Base-by-base conservation (phyloP, 1,140 invertebrate species). In the Drosophila busckii region DNA sequence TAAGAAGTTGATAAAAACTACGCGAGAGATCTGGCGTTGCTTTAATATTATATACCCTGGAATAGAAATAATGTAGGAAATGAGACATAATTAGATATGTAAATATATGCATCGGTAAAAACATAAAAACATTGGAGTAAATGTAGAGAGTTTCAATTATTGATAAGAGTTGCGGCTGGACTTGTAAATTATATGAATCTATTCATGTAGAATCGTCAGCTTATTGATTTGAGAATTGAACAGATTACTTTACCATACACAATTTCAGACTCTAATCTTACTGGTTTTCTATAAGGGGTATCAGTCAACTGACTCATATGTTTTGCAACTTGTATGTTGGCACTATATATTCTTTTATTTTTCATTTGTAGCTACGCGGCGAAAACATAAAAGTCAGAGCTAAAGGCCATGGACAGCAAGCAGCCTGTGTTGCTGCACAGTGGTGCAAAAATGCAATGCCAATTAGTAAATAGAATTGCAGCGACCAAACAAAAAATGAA, bases 331-430 rank as follows among this genome's bases (percentile, higher is more conserved):
- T 44, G 34, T 37, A 20, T 50, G 34, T 49, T 22, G 42, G 29
- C n/a, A n/a, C n/a, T 61, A 29, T 76, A 23, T 67, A 37, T 59
- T 25, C 55, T 37, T 50, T 66, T 23, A 10, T 55, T 55, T 61
- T 55, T 50, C 55, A 61, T 66, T 68, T 68, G 50, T 73, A 61
- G 68, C 52, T 58, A 32, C 59, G 70, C 66, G 70, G 49, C 48
- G 61, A 76, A 76, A 76, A 76, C 70, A 76, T 76, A 76, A 76
- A 76, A 76, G 70, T 70, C 71, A 76, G 63, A 70, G 58, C 55
- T 70, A 76, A 76, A 70, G 70, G 70, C 71, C 71, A 66, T 34
- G 68, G 71, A 76, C 66, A 78, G 70, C 61, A 31, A 70, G 44
- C 70, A 76, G 70, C 55, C 41, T 32, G 31, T 46, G 65, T 52